phyloP scores from a whole-genome alignment of 1,140 invertebrate species.

The Mylabris phalerata region DNA sequence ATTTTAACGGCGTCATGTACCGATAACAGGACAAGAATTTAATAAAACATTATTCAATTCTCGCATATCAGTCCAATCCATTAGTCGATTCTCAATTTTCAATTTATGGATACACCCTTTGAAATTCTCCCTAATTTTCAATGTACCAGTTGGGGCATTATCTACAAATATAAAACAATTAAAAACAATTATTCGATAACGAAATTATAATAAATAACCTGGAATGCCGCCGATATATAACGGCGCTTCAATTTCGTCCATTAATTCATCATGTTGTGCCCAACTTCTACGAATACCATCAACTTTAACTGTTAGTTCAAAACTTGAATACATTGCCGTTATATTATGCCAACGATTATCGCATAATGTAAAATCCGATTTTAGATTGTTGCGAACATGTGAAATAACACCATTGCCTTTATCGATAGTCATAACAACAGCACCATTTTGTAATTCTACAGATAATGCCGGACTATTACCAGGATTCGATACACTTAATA shows the following conservation, averaged over 20 bases:
- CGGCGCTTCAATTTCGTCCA: conserved; percentile 51
- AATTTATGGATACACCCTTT: conserved; percentile 87
- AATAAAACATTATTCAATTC: conserved; percentile 73
- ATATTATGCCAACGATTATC: conserved; percentile 85
- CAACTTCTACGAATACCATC: conserved; percentile 52
- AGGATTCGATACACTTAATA: conserved; percentile 64
- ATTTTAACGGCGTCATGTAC: background rate
- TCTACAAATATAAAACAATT: conserved; percentile 46
- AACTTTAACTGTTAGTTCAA: conserved; percentile 63
- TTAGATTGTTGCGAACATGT: conserved; percentile 52
- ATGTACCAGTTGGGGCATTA: conserved; percentile 57
- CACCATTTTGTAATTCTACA: conserved; percentile 69
- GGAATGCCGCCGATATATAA: conserved; percentile 81
- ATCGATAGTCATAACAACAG: conserved; percentile 65
- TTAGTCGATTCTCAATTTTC: conserved; percentile 55
- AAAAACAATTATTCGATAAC: conserved; percentile 5
- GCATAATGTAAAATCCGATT: conserved; percentile 62
- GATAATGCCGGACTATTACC: conserved; percentile 60
- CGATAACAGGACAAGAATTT: conserved; percentile 68
- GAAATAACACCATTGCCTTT: conserved; percentile 56
- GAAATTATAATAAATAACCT: conserved; percentile 43
- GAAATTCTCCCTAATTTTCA: conserved; percentile 70
- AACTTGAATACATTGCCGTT: conserved; percentile 62
- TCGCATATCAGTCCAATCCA: conserved; percentile 80
- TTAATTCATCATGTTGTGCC: conserved; percentile 34